These are phyloP conservation scores for Cotesia congregata DNA, from an alignment of 2,888 invertebrate genomes.

Conservation along the genomic window DNA sequence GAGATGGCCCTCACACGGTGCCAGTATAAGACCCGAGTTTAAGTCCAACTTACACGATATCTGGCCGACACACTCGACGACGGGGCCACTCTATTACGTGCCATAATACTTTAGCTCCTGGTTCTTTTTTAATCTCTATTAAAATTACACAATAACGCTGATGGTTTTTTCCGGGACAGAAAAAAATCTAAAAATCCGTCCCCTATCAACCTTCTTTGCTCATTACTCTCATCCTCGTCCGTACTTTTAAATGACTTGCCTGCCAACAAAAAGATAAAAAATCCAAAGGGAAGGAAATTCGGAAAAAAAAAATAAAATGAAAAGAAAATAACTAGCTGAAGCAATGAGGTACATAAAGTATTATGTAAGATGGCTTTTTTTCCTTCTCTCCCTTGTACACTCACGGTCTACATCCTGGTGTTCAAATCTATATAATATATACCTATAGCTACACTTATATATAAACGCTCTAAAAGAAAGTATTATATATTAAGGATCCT, in stretches of 20 bases:
- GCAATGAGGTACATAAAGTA: constrained; percentile 29
- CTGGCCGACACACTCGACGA: constrained; percentile 62
- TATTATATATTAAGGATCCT: constrained; percentile 25
- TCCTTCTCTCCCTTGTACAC: neutral
- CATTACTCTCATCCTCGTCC: constrained; percentile 16
- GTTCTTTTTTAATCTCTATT: constrained; percentile 55
- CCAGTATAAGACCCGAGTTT: constrained; percentile 52
- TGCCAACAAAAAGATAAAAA: constrained; percentile 18
- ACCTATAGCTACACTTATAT: neutral
- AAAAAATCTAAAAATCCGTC: constrained; percentile 20
- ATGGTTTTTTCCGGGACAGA: neutral
- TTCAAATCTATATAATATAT: neutral
- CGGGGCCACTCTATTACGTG: constrained; percentile 57
- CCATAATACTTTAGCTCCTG: constrained; percentile 54
- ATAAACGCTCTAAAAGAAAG: neutral
- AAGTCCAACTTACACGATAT: constrained; percentile 70
- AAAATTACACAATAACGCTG: constrained; percentile 60
- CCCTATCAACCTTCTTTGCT: constrained; percentile 5
- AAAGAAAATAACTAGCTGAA: constrained; percentile 27
- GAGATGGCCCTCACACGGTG: constrained; percentile 22
- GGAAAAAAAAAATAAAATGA: neutral
- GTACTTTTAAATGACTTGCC: constrained; percentile 12
- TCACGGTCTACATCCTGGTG: neutral
- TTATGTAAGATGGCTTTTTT: constrained; percentile 8
- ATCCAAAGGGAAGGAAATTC: constrained; percentile 3